Percentiles rank a stretch among this genome's conserved stretches.
phyloP scores from a whole-genome alignment of 2,113 vertebrate genomes.

The Hymenochirus boettgeri region DNA sequence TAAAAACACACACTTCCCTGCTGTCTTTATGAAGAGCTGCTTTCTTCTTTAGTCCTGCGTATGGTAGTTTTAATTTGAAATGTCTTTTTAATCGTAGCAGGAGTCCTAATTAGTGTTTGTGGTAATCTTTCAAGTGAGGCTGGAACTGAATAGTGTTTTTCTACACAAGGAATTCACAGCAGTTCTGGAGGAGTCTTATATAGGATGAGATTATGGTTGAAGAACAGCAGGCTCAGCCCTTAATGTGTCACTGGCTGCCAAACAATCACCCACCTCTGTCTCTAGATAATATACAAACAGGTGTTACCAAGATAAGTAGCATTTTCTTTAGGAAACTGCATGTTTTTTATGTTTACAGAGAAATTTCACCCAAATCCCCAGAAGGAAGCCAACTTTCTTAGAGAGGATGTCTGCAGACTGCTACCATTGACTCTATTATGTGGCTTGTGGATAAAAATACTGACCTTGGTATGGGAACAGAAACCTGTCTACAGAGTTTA shows the following conservation, averaged over 20 bases:
- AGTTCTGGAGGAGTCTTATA: constrained; percentile 1
- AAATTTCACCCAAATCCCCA: background rate
- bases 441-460: no score
- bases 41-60: constrained; percentile 61
- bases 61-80: constrained; percentile 66
- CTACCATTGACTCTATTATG: no score
- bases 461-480: constrained; percentile 12
- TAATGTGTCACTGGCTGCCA: constrained; percentile 21
- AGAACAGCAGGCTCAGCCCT: constrained; percentile 16
- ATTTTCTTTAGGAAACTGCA: background rate
- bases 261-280: constrained; percentile 3
- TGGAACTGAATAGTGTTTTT: constrained; percentile 47
- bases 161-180: constrained; percentile 42
- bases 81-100: constrained; percentile 75
- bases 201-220: constrained; percentile 17
- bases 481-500: constrained; percentile 1
- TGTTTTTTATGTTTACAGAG: background rate
- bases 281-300: constrained; percentile 6
- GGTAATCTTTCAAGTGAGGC: constrained; percentile 63
- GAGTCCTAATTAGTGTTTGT: constrained; percentile 69
- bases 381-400: background rate
- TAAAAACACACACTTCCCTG: constrained; percentile 55
- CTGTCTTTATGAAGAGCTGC: constrained; percentile 66
- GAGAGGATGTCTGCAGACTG: no score
- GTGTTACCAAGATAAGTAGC: constrained; percentile 4